phyloP scores from a whole-genome alignment of 2,113 vertebrate genomes.

The Podarcis raffonei region DNA sequence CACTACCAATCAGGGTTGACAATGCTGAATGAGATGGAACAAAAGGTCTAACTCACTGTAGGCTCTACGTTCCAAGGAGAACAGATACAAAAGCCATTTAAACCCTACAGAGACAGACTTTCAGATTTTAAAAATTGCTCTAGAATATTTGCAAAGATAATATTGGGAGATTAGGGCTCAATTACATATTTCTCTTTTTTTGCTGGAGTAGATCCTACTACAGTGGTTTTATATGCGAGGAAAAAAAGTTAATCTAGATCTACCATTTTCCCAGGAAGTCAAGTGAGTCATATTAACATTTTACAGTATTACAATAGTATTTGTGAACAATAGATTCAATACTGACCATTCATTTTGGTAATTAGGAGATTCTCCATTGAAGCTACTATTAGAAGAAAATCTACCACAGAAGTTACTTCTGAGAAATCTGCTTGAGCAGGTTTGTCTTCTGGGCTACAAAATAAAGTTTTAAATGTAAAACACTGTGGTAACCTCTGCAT shows the following conservation, averaged over 20 bases:
- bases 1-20: too few relatives aligned
- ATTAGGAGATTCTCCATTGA: conserved; percentile 65
- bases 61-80: background rate
- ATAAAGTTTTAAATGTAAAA: conserved; percentile 31
- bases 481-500: background rate
- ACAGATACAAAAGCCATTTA: background rate
- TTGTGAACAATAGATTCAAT: conserved; percentile 32
- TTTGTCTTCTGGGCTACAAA: conserved; percentile 75
- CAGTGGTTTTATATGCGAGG: too few relatives aligned
- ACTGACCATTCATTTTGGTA: conserved; percentile 75
- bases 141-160: background rate
- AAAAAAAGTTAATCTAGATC: background rate
- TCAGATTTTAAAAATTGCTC: background rate
- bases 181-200: background rate
- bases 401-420: conserved; percentile 64
- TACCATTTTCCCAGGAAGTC: background rate
- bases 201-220: background rate
- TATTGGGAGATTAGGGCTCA: background rate
- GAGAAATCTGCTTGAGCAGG: conserved; percentile 66
- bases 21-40: too few relatives aligned
- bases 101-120: background rate
- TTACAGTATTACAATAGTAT: background rate
- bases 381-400: conserved; percentile 57
- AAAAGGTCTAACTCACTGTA: too few relatives aligned
- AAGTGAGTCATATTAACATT: background rate